Evolutionary conservation across 1,140 invertebrate species (phyloP).

Genomic region (Nilaparvata lugens): DNA sequence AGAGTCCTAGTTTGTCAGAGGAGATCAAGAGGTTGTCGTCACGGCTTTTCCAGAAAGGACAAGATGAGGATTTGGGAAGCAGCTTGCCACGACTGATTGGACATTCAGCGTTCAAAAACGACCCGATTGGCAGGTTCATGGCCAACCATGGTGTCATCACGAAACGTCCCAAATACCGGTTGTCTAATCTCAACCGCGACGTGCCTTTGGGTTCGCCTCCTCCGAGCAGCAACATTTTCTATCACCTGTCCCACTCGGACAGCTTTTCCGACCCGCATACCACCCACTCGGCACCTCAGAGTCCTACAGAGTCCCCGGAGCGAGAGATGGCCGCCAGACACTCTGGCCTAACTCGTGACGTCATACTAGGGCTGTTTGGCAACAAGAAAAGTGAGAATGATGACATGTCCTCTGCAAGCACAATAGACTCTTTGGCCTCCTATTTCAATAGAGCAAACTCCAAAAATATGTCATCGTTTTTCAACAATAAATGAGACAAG

Average conservation of each 20-base stretch:
- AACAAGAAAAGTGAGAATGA: not conserved
- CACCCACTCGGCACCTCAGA: conserved; percentile 15
- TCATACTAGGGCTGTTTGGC: conserved; percentile 52
- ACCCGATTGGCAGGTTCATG: conserved; percentile 11
- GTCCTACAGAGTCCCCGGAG: conserved; percentile 17
- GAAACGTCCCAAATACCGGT: conserved; percentile 24
- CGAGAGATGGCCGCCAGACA: not conserved
- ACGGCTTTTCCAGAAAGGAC: conserved; percentile 55
- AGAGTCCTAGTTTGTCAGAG: conserved; percentile 58
- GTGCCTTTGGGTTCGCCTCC: conserved; percentile 24
- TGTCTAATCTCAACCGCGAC: conserved; percentile 27
- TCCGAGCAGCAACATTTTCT: conserved; percentile 19
- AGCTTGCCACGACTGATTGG: not conserved
- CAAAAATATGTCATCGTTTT: no score
- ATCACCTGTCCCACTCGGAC: not conserved
- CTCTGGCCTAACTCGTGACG: conserved; percentile 35
- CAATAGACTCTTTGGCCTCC: not conserved
- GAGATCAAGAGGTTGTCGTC: conserved; percentile 71
- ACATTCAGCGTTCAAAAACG: conserved; percentile 2
- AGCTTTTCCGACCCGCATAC: conserved; percentile 6
- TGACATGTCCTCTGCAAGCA: not conserved
- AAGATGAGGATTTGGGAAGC: not conserved
- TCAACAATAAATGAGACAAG: no score
- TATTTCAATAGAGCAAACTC: conserved; percentile 1
- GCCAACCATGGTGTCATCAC: conserved; percentile 15